Base-by-base conservation (phyloP, 2,888 invertebrate genomes). In the Scaptomyza caliginosa region DNA sequence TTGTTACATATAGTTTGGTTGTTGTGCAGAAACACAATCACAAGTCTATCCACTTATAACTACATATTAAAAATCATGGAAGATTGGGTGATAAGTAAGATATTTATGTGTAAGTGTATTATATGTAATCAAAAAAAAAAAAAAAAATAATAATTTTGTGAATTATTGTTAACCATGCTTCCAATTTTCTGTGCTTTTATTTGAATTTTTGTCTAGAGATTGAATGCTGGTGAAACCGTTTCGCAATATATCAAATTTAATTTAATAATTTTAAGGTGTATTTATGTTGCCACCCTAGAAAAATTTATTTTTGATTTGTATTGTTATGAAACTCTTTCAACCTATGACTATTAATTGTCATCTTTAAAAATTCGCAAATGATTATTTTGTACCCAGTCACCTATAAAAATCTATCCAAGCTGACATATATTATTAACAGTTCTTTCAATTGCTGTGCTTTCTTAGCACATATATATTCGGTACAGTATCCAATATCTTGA, bases 141-240 rank as follows among this genome's bases (percentile, higher is more conserved):
- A 40, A 42, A 17, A n/a, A 13, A 54, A 26, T 11, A 17, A 45
- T 52, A 68, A 34, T 42, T 42, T 46, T 64, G 67, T 21, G n/a
- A n/a, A n/a, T n/a, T n/a, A n/a, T n/a, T n/a, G 59, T 65, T 71
- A 55, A 49, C 72, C 54, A 69, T 78, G 79, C 77, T 78, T 82
- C 79, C 82, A 74, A 69, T 64, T 55, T 65, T 68, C 73, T 82
- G 70, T 78, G 73, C 75, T 76, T 59, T 69, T 63, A 36, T 58
- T 55, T 52, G 16, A 56, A 43, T 57, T 51, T 63, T 51, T 45
- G 65, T 38, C 6, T 46, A 69, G 55, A 52, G 26, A 54, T 51
- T 51, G 54, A 71, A 40, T 38, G 40, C 40, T 55, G 50, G 36
- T 63, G 52, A 38, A 74, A 74, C 62, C 39, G 42, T 66, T 71